These are phyloP conservation scores for Grus americana DNA, from an alignment of 2,113 vertebrate species.

Conservation along the genomic window DNA sequence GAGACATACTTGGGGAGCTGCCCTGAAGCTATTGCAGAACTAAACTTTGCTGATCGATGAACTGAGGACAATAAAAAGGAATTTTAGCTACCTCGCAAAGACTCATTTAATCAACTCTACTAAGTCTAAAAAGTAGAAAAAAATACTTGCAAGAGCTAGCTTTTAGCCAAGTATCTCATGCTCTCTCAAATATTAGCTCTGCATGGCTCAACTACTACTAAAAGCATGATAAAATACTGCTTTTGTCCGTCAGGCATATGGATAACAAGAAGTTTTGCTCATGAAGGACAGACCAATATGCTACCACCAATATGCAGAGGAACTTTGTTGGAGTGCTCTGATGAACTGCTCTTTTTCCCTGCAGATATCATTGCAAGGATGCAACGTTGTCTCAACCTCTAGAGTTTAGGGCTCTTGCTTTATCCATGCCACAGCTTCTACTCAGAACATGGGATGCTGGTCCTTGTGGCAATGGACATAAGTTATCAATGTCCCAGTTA, in stretches of 20 bases:
- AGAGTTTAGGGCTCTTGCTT: neutral
- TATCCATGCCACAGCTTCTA: neutral
- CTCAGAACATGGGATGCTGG: neutral
- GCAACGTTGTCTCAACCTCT: accelerated
- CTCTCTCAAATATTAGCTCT: neutral
- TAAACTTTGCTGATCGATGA: neutral
- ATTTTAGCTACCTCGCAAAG: neutral
- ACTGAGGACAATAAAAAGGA: neutral
- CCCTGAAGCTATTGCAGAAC: neutral
- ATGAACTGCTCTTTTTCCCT: neutral
- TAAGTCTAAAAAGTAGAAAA: neutral
- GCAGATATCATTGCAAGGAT: neutral
- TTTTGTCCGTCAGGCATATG: neutral
- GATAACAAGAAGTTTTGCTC: neutral
- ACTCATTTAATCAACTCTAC: neutral
- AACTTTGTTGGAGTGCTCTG: neutral
- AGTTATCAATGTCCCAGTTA: neutral
- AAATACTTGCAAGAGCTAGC: neutral
- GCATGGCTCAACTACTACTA: neutral
- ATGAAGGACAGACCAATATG: neutral
- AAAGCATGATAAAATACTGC: neutral
- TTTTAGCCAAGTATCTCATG: neutral
- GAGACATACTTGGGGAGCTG: neutral
- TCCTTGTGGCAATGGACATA: neutral
- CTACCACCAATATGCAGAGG: neutral